Evolutionary conservation across 1,140 invertebrate species (phyloP).

Genomic region (Brachionus plicatilis): DNA sequence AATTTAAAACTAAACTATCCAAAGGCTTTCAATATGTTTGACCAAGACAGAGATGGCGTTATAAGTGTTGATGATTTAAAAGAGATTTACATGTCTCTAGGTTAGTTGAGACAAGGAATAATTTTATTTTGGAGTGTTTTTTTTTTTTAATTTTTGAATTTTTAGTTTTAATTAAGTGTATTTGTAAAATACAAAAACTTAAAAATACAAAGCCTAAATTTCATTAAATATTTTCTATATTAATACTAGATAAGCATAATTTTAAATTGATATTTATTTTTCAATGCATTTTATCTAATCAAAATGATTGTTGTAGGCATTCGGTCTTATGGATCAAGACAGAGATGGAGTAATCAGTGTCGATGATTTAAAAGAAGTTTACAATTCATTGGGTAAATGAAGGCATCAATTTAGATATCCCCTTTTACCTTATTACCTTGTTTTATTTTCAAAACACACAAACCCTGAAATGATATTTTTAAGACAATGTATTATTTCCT

Average conservation of each 20-base stretch:
- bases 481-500: not conserved
- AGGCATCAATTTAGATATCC: not conserved
- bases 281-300: not conserved
- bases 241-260: too few species aligned
- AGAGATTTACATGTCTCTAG: conserved; percentile 40
- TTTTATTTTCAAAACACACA: not conserved
- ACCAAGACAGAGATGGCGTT: conserved; percentile 43
- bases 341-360: conserved; percentile 95
- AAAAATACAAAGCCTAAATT: not conserved
- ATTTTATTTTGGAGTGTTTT: not conserved
- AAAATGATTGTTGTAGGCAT: conserved; percentile 87
- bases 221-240: too few species aligned
- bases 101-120: not conserved
- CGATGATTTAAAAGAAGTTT: conserved; percentile 87
- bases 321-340: conserved; percentile 96
- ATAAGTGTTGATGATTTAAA: conserved; percentile 41
- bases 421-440: not conserved
- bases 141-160: not conserved
- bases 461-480: not conserved
- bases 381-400: conserved; percentile 75
- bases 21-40: conserved; percentile 42
- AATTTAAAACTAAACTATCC: not conserved
- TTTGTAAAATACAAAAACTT: not conserved
- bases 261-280: too few species aligned
- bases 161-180: not conserved